Base-by-base conservation (phyloP, 2,113 vertebrate species). In the Tragelaphus buxtoni region DNA sequence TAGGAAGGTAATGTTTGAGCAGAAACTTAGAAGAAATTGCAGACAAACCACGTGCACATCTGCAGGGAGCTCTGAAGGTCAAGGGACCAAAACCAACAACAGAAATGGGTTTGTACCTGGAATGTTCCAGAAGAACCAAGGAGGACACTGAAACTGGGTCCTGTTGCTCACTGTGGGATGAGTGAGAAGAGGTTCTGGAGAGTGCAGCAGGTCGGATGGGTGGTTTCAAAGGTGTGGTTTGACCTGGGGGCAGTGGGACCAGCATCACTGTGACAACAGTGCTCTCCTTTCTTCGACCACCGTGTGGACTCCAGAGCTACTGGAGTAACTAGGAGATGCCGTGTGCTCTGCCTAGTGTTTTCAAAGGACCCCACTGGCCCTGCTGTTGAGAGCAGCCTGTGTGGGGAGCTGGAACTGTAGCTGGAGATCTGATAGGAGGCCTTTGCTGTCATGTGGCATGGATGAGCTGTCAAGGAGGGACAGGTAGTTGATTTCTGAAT, bases 231-330 rank as follows among this genome's bases (percentile, higher is more conserved):
- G 17, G 26, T 45, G 13, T 9, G 12, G 22, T 10, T 74, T 42
- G 16, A 24, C 4, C 82, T 5, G 3, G 20, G 16, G 28, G 39
- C 10, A 53, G 26, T 16, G 56, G 13, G 47, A n/a, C 16, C 69
- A 42, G 35, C 35, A 18, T 42, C 39, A 9, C 3, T 1, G 0
- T 20, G 10, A 32, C 9, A 0, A 5, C 9, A 53, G 24, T 0
- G 0, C 2, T 45, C 47, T 61, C 18, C 42, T 49, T 55, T 12
- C 53, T 24, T n/a, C 30, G 3, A 0, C 18, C 35, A 13, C 42
- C 12, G 5, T 22, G 17, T n/a, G 7, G 26, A 89, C 3, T 6
- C 45, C 61, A 49, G 58, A 35, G 7, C 30, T 11, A 2, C 2
- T 28, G 42, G 35, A 5, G 2, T 11, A 5, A 28, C 9, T 16